A percentile compares a stretch with the other conserved stretches of the same genome.
Evolutionary conservation across 2,113 vertebrate species (phyloP).

Genomic region (Microcebus griseorufus): DNA sequence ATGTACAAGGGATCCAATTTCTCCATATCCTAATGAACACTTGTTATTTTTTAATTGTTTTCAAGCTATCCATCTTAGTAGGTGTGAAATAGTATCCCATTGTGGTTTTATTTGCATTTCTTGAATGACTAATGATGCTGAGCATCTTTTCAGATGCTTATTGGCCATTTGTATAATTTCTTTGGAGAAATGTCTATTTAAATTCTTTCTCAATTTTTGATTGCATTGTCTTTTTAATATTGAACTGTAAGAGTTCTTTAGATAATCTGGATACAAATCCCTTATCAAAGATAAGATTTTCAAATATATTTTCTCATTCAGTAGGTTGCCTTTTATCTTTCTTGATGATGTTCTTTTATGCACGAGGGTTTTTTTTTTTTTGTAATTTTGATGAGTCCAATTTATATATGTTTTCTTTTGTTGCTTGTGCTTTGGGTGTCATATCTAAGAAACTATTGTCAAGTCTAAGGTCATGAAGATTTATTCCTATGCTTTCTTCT

Average conservation of each 20-base stretch:
- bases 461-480: neutral
- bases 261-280: neutral
- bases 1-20: neutral
- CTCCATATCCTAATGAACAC: neutral
- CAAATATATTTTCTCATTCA: neutral
- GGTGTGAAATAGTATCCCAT: neutral
- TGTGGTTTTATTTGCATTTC: constrained; percentile 22
- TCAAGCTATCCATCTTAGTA: neutral
- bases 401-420: neutral
- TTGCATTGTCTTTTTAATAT: neutral
- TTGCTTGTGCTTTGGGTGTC: neutral
- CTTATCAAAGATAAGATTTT: neutral
- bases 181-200: neutral
- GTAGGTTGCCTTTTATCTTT: neutral
- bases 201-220: neutral
- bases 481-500: neutral
- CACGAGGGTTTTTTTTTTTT: neutral
- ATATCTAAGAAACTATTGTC: neutral
- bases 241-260: neutral
- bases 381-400: neutral
- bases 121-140: neutral
- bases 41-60: neutral
- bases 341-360: neutral
- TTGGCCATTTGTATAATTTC: neutral
- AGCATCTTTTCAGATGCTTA: neutral